A percentile compares a stretch with the other conserved stretches of the same genome.
Conservation (phyloP, 2,113 vertebrate genomes). For the Tragelaphus buxtoni region DNA sequence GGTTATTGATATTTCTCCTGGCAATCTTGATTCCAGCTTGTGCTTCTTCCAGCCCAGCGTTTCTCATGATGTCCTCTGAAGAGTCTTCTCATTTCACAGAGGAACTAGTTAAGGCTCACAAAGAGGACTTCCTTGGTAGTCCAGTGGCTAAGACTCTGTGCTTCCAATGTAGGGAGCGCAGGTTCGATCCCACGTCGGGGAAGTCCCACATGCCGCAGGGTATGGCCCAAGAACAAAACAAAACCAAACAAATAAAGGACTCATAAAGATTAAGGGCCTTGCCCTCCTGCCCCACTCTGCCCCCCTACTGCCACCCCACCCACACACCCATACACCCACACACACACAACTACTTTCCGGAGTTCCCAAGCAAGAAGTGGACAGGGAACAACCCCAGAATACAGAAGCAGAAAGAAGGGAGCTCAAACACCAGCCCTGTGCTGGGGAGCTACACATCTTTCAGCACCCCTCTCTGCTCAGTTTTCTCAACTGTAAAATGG, state of each 20-base stretch:
- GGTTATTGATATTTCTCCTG: no score
- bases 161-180: background rate
- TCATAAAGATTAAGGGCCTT: background rate
- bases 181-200: background rate
- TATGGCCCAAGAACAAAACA: background rate
- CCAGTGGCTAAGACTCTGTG: background rate
- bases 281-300: background rate
- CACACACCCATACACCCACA: background rate
- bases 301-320: rapidly evolving
- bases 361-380: background rate
- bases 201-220: background rate
- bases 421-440: background rate
- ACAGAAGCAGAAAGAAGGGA: background rate
- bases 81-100: background rate
- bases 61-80: no score
- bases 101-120: background rate
- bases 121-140: background rate
- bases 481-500: background rate
- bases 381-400: background rate
- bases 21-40: no score
- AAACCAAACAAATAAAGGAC: background rate
- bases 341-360: background rate
- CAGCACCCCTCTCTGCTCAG: background rate
- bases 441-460: background rate
- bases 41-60: no score